Percentiles rank a stretch among this genome's conserved stretches.
phyloP scores from a whole-genome alignment of 2,888 invertebrate species.

The Charanyca ferruginea region DNA sequence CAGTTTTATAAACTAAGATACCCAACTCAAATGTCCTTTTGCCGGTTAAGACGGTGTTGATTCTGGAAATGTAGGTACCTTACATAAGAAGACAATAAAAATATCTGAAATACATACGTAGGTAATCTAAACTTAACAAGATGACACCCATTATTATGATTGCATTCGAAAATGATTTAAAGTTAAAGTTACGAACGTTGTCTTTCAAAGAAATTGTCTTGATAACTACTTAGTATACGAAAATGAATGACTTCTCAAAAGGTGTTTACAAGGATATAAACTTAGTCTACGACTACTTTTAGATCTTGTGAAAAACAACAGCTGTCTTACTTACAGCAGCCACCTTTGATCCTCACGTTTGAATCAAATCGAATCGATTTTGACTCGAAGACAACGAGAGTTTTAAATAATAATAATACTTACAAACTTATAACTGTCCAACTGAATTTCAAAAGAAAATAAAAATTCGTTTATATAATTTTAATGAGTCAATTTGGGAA shows the following conservation, averaged over 20 bases:
- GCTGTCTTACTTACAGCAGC: not conserved
- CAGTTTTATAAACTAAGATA: not conserved
- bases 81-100: too few species aligned
- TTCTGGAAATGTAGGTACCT: conserved; percentile 1
- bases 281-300: too few species aligned
- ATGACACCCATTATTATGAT: not conserved
- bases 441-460: too few species aligned
- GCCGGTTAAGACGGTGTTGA: not conserved
- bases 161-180: not conserved
- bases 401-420: too few species aligned
- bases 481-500: conserved; percentile 29
- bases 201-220: not conserved
- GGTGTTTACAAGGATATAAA: not conserved
- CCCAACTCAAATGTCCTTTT: not conserved
- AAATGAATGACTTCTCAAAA: not conserved
- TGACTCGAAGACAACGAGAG: not conserved
- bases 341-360: not conserved
- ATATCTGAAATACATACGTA: too few species aligned
- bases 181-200: too few species aligned
- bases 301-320: not conserved
- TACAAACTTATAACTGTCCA: too few species aligned
- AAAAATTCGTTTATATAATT: too few species aligned
- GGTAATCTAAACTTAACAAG: not conserved
- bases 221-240: not conserved
- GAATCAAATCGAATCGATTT: not conserved